Percentiles rank a stretch among this genome's conserved stretches.
phyloP scores from a whole-genome alignment of 2,113 vertebrate species.

The Campylomormyrus tamandua region DNA sequence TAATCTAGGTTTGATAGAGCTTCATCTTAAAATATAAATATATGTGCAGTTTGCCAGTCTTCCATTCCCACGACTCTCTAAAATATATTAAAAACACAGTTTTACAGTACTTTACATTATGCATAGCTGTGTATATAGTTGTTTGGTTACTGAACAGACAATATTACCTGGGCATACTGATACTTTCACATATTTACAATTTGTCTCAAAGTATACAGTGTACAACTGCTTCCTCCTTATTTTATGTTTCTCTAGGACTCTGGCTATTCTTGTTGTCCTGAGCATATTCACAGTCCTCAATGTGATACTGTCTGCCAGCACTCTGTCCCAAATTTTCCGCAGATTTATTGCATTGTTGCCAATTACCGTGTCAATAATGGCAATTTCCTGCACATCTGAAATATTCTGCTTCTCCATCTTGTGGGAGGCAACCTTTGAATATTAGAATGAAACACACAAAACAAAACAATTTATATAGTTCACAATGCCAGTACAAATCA shows the following conservation, averaged over 20 bases:
- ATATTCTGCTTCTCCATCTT: neutral
- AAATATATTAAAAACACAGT: neutral
- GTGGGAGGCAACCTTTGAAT: neutral
- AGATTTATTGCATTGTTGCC: neutral
- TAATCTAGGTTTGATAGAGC: neutral
- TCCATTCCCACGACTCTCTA: neutral
- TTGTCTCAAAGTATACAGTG: neutral
- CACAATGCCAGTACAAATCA: neutral
- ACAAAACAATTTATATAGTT: neutral
- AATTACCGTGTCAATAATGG: neutral
- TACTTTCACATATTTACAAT: neutral
- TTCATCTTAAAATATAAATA: neutral
- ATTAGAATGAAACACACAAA: neutral
- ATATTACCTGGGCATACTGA: neutral
- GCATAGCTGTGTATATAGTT: neutral
- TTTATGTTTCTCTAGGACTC: neutral
- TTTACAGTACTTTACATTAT: neutral
- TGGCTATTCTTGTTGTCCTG: neutral
- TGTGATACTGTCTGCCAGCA: neutral
- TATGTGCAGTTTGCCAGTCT: neutral
- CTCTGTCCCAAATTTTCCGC: neutral
- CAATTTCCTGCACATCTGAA: neutral
- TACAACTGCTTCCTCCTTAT: neutral
- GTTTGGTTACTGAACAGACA: neutral
- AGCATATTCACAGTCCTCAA: neutral